Evolutionary conservation across 2,888 invertebrate genomes (phyloP).

Genomic region (Drosophila demipolita): DNA sequence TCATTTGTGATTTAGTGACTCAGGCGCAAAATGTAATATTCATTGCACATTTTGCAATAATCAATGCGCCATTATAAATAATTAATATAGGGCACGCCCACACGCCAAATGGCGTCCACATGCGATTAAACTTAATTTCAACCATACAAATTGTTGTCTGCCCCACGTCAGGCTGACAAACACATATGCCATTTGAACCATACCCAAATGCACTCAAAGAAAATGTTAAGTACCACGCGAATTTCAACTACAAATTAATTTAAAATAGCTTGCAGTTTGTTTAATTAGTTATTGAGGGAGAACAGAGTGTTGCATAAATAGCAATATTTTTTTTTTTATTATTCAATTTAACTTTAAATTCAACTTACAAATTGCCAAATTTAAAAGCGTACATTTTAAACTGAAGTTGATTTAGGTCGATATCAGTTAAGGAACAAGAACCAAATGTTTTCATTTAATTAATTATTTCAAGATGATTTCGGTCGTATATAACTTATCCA

Average conservation of each 20-base stretch:
- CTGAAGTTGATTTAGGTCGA: no score
- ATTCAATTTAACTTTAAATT: background rate
- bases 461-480: background rate
- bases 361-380: background rate
- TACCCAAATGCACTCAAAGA: background rate
- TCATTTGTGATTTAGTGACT: constrained; percentile 70
- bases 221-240: background rate
- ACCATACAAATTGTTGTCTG: constrained; percentile 21
- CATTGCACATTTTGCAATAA: constrained; percentile 53
- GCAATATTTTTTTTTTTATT: background rate
- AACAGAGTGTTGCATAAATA: background rate
- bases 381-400: background rate
- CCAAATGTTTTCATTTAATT: background rate
- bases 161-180: constrained; percentile 13
- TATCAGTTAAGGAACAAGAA: background rate
- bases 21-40: constrained; percentile 31
- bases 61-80: constrained; percentile 52
- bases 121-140: constrained; percentile 21
- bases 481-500: background rate
- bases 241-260: background rate
- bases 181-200: constrained; percentile 2
- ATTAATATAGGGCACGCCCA: constrained; percentile 37
- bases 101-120: constrained; percentile 16
- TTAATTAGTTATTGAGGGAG: background rate
- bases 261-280: background rate